Evolutionary conservation across 2,888 invertebrate species (phyloP).

Genomic region (Artemia sp.): DNA sequence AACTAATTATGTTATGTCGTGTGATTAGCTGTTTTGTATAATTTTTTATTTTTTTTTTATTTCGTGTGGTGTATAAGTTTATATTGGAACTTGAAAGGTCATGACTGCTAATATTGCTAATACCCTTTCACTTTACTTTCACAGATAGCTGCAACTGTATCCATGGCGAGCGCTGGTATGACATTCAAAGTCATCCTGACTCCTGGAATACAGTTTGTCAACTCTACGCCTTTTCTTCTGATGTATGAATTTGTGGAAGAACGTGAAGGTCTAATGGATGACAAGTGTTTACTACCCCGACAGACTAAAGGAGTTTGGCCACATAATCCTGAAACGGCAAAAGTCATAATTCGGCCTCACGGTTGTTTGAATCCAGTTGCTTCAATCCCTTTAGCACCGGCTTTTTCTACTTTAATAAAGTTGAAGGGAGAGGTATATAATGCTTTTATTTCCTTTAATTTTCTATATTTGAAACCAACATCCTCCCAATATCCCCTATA

Average conservation of each 20-base stretch:
- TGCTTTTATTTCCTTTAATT: too few species aligned
- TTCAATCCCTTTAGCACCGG: background rate
- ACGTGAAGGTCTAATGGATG: background rate
- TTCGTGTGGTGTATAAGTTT: too few species aligned
- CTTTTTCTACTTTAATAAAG: background rate
- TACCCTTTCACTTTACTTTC: background rate
- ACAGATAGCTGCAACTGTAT: background rate
- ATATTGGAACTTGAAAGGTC: too few species aligned
- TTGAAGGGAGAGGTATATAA: background rate
- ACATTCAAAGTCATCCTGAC: conserved; percentile 3
- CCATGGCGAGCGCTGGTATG: conserved; percentile 10
- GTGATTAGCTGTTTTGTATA: too few species aligned
- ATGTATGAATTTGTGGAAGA: conserved; percentile 1
- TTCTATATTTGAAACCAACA: too few species aligned
- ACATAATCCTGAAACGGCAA: background rate
- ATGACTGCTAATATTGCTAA: too few species aligned
- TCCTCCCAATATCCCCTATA: too few species aligned
- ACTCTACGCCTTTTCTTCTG: background rate
- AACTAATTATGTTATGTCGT: too few species aligned
- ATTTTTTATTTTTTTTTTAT: too few species aligned
- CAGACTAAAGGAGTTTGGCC: conserved; percentile 10
- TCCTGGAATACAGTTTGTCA: conserved; percentile 9
- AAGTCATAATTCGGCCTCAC: background rate
- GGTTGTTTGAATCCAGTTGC: background rate
- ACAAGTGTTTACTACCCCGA: background rate